Percentiles rank a stretch among this genome's conserved stretches.
These are phyloP conservation scores for Muschampia staudingeri DNA, from an alignment of 2,888 invertebrate genomes.

Conservation along the genomic window DNA sequence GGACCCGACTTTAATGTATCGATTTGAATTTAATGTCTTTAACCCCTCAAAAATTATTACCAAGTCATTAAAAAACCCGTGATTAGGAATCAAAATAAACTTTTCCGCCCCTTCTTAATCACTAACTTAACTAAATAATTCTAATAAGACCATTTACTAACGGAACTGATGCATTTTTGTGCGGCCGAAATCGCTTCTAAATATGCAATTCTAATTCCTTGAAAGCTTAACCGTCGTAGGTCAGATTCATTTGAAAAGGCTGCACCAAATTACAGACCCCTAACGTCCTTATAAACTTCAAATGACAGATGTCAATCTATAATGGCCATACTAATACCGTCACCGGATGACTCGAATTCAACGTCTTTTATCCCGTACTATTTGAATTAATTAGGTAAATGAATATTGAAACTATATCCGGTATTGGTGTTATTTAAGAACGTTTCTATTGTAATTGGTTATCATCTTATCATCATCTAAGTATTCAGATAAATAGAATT, in stretches of 20 bases:
- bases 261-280: slow-evolving; percentile 10
- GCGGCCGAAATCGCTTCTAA: slow-evolving; percentile 36
- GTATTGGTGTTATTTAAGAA: background rate
- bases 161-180: slow-evolving; percentile 36
- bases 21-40: background rate
- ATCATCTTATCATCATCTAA: background rate
- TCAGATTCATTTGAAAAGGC: background rate
- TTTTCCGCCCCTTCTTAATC: slow-evolving; percentile 9
- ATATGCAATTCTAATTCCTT: slow-evolving; percentile 43
- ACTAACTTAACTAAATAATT: slow-evolving; percentile 21
- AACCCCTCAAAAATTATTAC: background rate
- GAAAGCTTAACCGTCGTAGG: slow-evolving; percentile 7
- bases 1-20: background rate
- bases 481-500: too few species aligned
- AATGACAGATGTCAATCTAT: background rate
- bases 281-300: background rate
- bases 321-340: background rate
- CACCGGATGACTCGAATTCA: background rate
- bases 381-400: background rate
- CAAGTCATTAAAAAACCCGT: background rate
- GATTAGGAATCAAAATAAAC: slow-evolving; percentile 6
- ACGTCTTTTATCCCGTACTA: background rate
- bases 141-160: slow-evolving; percentile 38
- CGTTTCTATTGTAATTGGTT: background rate
- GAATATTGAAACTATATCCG: background rate